phyloP scores from a whole-genome alignment of 1,140 invertebrate species.

The Scylla paramamosain region DNA sequence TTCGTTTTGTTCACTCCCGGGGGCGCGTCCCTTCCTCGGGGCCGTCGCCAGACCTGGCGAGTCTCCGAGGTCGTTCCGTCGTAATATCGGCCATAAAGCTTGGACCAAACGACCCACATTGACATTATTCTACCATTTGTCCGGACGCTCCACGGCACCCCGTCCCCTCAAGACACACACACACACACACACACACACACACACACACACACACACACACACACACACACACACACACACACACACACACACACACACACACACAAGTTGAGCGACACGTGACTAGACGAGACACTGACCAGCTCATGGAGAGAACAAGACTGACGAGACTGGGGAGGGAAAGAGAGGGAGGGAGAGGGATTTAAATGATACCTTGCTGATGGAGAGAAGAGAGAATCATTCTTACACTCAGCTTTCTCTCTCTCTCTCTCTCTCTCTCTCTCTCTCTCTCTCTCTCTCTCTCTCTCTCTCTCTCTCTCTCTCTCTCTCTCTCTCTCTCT shows the following conservation, averaged over 20 bases:
- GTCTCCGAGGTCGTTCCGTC: not conserved
- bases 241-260: not conserved
- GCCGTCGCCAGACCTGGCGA: not conserved
- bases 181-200: conserved; percentile 20
- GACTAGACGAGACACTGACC: not conserved
- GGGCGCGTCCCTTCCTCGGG: not conserved
- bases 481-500: not conserved
- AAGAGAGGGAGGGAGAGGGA: not conserved
- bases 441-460: conserved; percentile 19
- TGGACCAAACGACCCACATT: conserved; percentile 9
- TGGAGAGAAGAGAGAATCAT: not conserved
- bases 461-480: conserved; percentile 23
- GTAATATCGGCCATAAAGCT: conserved; percentile 7
- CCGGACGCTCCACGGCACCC: not conserved
- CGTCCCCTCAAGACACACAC: not conserved
- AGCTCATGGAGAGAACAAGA: not conserved
- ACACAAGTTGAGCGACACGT: not conserved
- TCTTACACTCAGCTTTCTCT: not conserved
- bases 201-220: not conserved
- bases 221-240: not conserved
- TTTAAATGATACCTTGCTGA: too few relatives aligned
- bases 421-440: conserved; percentile 26
- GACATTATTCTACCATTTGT: conserved; percentile 27
- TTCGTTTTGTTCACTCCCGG: too few relatives aligned
- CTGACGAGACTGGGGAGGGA: too few relatives aligned